These are phyloP conservation scores for Strix aluco DNA, from an alignment of 2,113 vertebrate species.

Conservation along the genomic window DNA sequence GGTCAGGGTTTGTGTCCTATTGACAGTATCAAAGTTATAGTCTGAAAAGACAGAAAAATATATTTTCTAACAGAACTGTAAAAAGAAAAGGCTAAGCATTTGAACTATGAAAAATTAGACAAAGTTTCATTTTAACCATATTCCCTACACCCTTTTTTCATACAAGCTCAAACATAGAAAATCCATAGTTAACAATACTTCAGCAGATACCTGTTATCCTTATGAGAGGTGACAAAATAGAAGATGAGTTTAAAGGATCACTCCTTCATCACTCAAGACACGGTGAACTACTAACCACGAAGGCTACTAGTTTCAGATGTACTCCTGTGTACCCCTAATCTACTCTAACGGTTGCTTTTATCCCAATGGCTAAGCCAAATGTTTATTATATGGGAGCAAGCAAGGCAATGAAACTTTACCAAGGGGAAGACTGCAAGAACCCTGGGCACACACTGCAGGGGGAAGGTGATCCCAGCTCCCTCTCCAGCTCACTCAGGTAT, in stretches of 20 bases:
- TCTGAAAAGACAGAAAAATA: not conserved
- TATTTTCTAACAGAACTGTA: not conserved
- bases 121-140: not conserved
- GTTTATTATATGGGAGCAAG: accelerated
- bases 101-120: not conserved
- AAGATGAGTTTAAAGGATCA: not conserved
- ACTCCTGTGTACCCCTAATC: not conserved
- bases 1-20: not conserved
- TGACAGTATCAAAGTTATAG: not conserved
- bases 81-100: not conserved
- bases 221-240: not conserved
- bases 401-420: not conserved
- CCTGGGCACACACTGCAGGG: accelerated
- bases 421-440: not conserved
- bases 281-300: not conserved
- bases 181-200: not conserved
- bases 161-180: not conserved
- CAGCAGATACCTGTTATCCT: not conserved
- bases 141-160: not conserved
- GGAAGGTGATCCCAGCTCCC: not conserved
- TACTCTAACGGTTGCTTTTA: accelerated
- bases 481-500: not conserved
- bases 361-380: not conserved
- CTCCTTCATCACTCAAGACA: not conserved
- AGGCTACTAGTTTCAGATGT: not conserved